These are phyloP conservation scores for Drosophila sordidula DNA, from an alignment of 2,888 invertebrate genomes.

Conservation along the genomic window DNA sequence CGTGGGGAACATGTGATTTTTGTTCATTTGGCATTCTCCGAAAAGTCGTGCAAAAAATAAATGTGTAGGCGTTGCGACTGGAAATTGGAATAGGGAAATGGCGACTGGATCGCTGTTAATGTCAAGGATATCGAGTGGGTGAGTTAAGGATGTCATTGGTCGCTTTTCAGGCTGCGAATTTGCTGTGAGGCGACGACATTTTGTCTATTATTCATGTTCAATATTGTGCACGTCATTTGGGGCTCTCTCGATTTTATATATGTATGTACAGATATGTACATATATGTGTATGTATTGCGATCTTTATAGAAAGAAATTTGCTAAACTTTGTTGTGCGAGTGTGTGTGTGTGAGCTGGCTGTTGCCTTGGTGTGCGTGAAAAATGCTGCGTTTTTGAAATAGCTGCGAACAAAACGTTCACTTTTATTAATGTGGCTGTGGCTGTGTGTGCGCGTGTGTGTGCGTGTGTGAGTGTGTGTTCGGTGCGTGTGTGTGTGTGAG, in stretches of 20 bases:
- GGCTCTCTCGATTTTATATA: slow-evolving; percentile 33
- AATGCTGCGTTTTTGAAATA: slow-evolving; percentile 49
- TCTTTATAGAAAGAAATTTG: slow-evolving; percentile 58
- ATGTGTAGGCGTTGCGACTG: slow-evolving; percentile 3
- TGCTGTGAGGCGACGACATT: slow-evolving; percentile 29
- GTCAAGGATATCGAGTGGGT: not conserved
- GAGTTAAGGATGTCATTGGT: not conserved
- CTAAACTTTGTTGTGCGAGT: slow-evolving; percentile 29
- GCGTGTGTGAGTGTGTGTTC: slow-evolving; percentile 4
- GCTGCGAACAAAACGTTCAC: slow-evolving; percentile 33
- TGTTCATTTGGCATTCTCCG: slow-evolving; percentile 11
- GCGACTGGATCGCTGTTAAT: not conserved
- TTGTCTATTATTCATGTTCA: slow-evolving; percentile 38
- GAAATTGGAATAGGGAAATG: not conserved
- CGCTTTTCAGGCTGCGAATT: slow-evolving; percentile 1
- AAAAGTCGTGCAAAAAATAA: slow-evolving; percentile 13
- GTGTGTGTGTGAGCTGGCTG: slow-evolving; percentile 8
- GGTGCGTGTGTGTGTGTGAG: slow-evolving; percentile 28
- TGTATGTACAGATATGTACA: slow-evolving; percentile 5
- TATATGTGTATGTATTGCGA: slow-evolving; percentile 22
- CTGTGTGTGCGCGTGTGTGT: slow-evolving; percentile 1
- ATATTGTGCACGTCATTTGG: slow-evolving; percentile 42
- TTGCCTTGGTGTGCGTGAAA: slow-evolving; percentile 38
- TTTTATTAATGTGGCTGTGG: slow-evolving; percentile 25
- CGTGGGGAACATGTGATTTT: slow-evolving; percentile 51